These are phyloP conservation scores for Tachyglossus aculeatus DNA, from an alignment of 2,797 vertebrate species.

Conservation along the genomic window DNA sequence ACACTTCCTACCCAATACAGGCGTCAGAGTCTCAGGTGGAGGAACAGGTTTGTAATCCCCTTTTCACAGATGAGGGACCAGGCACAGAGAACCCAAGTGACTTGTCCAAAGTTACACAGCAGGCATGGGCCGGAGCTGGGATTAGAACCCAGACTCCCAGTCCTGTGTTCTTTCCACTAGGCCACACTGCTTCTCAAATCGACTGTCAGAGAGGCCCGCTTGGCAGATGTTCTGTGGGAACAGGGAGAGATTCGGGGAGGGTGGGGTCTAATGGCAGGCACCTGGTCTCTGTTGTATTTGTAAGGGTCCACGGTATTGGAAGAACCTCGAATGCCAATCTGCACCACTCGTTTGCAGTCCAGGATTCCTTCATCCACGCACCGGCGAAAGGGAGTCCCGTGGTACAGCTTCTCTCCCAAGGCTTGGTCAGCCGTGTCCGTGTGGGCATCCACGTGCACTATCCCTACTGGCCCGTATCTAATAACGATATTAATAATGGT, in stretches of 20 bases:
- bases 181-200: too few species aligned
- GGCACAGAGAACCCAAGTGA: too few species aligned
- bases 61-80: too few species aligned
- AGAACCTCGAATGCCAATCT: constrained; percentile 90
- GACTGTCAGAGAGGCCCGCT: too few species aligned
- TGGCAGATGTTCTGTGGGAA: not conserved
- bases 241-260: not conserved
- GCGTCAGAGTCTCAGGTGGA: too few species aligned
- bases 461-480: constrained; percentile 88
- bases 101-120: too few species aligned
- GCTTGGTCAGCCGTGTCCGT: constrained; percentile 80
- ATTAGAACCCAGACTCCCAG: too few species aligned
- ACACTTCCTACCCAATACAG: too few species aligned
- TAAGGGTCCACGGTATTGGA: constrained; percentile 79
- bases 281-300: constrained; percentile 84
- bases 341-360: constrained; percentile 85
- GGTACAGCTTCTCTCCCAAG: constrained; percentile 88
- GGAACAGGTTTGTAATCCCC: too few species aligned
- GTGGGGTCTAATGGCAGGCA: constrained; percentile 28
- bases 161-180: too few species aligned
- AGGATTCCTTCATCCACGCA: constrained; percentile 90
- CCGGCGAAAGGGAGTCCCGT: constrained; percentile 88
- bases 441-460: constrained; percentile 93
- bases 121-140: too few species aligned
- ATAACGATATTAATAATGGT: too few species aligned